Evolutionary conservation across 2,888 invertebrate genomes (phyloP).

Genomic region (Athrips mouffetella): DNA sequence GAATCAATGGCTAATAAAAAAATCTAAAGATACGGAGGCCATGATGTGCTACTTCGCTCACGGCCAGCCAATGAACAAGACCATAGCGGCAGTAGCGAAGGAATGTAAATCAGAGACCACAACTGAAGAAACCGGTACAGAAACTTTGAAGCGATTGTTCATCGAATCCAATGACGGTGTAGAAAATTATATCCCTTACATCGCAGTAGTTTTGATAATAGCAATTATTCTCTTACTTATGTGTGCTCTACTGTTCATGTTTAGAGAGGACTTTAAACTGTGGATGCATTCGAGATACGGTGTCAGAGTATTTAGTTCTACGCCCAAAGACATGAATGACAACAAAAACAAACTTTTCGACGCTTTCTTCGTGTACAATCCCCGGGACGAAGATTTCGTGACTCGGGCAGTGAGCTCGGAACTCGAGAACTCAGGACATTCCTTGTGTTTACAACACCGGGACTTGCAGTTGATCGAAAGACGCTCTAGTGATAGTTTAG

Average conservation of each 20-base stretch:
- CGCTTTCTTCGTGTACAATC: conserved; percentile 92
- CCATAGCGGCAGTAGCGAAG: conserved; percentile 65
- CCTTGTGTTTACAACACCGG: conserved; percentile 83
- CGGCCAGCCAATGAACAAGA: conserved; percentile 71
- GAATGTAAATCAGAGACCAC: conserved; percentile 82
- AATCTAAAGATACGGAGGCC: conserved; percentile 81
- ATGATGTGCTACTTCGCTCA: conserved; percentile 82
- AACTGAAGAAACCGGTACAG: conserved; percentile 80
- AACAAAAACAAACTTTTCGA: conserved; percentile 87
- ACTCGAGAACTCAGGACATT: conserved; percentile 82
- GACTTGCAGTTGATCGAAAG: conserved; percentile 79
- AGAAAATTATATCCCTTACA: conserved; percentile 85
- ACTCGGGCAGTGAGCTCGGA: conserved; percentile 84
- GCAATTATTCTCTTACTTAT: conserved; percentile 83
- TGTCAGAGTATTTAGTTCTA: conserved; percentile 83
- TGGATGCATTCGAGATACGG: conserved; percentile 90
- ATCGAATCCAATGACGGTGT: conserved; percentile 82
- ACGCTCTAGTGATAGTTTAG: conserved; percentile 74
- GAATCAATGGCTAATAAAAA: conserved; percentile 83
- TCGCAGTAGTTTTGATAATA: conserved; percentile 84
- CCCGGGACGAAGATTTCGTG: conserved; percentile 86
- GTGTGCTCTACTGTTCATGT: conserved; percentile 84
- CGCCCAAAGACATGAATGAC: conserved; percentile 74
- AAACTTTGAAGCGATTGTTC: conserved; percentile 75
- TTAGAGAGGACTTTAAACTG: conserved; percentile 86